Conservation (phyloP, 35 echinoderm and acorn worm genomes). For the Patiria miniata region DNA sequence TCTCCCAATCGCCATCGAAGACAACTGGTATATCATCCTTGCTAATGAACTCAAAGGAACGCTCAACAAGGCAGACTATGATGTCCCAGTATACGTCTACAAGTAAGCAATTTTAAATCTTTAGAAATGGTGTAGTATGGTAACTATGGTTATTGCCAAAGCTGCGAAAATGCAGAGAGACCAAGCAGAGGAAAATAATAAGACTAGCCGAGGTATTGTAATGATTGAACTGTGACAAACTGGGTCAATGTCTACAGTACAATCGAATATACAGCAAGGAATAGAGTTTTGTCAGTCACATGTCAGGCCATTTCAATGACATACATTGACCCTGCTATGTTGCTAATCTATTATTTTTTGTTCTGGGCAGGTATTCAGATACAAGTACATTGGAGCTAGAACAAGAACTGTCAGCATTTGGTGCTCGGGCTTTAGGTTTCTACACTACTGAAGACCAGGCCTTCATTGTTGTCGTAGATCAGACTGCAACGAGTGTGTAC, state of each 20-base stretch:
- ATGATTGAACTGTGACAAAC: too few relatives aligned
- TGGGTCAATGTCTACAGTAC: too few relatives aligned
- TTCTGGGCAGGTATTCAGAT: neutral
- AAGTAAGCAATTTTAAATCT: slow-evolving; percentile 10
- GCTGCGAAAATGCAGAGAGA: too few relatives aligned
- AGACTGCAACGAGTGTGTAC: neutral
- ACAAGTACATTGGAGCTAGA: neutral
- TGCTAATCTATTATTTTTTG: neutral
- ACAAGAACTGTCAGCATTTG: slow-evolving; percentile 4
- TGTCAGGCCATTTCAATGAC: too few relatives aligned
- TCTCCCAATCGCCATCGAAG: neutral
- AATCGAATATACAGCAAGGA: too few relatives aligned
- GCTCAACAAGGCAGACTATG: neutral
- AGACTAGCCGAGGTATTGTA: too few relatives aligned
- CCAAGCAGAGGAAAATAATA: too few relatives aligned
- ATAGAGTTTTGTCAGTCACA: too few relatives aligned
- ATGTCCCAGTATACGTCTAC: slow-evolving; percentile 33
- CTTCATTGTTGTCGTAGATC: slow-evolving; percentile 19
- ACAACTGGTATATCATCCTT: slow-evolving; percentile 15
- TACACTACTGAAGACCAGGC: neutral
- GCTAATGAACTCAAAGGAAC: slow-evolving; percentile 26
- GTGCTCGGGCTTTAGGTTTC: slow-evolving; percentile 16
- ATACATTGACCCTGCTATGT: too few relatives aligned
- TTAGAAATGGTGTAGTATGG: too few relatives aligned
- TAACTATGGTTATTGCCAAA: too few relatives aligned